Percentiles rank a stretch among this genome's conserved stretches.
Conservation (phyloP, 2,113 vertebrate genomes). For the Syrrhaptes paradoxus region DNA sequence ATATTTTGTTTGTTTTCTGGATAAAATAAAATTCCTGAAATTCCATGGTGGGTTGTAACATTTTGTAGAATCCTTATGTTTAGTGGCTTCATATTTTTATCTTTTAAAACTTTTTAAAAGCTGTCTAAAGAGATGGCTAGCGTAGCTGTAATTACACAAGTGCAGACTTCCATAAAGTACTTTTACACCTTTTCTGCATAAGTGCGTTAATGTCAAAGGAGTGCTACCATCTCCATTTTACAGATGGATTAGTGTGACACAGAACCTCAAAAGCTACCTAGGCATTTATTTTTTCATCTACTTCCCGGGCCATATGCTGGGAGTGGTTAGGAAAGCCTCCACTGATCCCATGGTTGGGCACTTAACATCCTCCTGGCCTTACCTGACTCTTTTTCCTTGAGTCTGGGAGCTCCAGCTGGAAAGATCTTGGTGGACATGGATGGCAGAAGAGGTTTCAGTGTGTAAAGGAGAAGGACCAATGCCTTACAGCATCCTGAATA, state of each 20-base stretch:
- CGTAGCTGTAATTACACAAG: neutral
- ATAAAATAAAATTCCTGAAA: constrained; percentile 15
- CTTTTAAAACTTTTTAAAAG: neutral
- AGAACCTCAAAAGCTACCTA: neutral
- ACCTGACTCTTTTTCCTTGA: neutral
- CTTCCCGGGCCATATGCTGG: neutral
- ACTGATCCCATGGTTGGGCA: neutral
- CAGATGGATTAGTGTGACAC: neutral
- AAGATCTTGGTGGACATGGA: neutral
- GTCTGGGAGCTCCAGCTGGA: neutral
- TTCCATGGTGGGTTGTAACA: neutral
- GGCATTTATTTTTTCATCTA: rapidly evolving
- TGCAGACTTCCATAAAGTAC: neutral
- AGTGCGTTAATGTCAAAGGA: neutral
- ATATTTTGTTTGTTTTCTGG: neutral
- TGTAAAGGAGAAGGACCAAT: neutral
- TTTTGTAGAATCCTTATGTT: neutral
- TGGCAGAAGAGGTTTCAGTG: neutral
- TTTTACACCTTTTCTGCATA: neutral
- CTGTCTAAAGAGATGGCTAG: neutral
- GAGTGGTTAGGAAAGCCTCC: neutral
- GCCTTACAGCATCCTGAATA: neutral
- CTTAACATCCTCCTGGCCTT: neutral
- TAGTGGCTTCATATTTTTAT: neutral
- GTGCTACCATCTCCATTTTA: neutral